These are phyloP conservation scores for Antechinus stuartii DNA, from an alignment of 2,113 vertebrate species.

Conservation along the genomic window DNA sequence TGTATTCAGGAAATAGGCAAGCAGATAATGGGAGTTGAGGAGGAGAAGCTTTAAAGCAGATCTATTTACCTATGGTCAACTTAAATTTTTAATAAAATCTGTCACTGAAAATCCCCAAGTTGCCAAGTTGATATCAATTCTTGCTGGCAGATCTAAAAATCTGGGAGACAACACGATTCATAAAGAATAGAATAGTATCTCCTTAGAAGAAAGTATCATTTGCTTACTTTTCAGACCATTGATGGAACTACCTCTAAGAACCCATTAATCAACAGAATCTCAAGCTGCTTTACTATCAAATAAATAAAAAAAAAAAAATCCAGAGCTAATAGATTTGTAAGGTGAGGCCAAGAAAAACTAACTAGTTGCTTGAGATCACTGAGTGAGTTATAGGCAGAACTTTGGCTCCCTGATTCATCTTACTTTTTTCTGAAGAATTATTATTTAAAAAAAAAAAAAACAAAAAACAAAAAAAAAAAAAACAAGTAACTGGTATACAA, in stretches of 20 bases:
- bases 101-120: conserved; percentile 38
- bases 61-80: neutral
- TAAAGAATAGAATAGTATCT: conserved; percentile 16
- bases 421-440: conserved; percentile 2
- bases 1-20: conserved; percentile 43
- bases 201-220: neutral
- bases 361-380: conserved; percentile 20
- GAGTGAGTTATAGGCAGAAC: conserved; percentile 38
- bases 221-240: neutral
- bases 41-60: neutral
- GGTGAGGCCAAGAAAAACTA: neutral
- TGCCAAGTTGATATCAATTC: conserved; percentile 14
- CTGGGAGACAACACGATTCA: conserved; percentile 39
- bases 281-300: conserved; percentile 30
- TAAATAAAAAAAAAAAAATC: neutral
- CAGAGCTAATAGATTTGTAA: conserved; percentile 41
- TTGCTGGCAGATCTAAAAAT: conserved; percentile 42
- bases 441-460: too few relatives aligned
- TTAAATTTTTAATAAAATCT: conserved; percentile 1
- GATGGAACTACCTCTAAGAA: conserved; percentile 4
- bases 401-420: neutral
- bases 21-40: neutral
- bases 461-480: too few relatives aligned
- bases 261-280: conserved; percentile 49
- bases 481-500: neutral